Evolutionary conservation across 2,797 vertebrate species (phyloP).

Genomic region (Kryptopterus vitreolus): DNA sequence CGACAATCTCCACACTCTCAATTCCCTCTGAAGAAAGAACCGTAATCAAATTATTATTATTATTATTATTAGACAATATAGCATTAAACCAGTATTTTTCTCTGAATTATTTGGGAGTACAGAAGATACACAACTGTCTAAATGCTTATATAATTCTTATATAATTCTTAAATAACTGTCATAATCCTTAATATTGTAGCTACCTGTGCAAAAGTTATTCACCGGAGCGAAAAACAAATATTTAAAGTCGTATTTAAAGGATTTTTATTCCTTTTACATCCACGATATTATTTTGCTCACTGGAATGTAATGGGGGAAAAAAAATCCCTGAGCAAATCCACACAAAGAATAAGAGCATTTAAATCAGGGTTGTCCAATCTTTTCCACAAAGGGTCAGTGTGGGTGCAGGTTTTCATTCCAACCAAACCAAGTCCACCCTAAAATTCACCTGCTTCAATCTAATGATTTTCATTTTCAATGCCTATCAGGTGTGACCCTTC

Average conservation of each 20-base stretch:
- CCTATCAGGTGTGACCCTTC: no score
- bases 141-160: background rate
- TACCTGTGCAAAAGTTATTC: background rate
- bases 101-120: background rate
- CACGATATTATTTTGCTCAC: background rate
- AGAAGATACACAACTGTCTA: background rate
- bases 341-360: background rate
- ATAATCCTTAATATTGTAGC: background rate
- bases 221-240: background rate
- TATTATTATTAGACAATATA: no score
- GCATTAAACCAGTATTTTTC: background rate
- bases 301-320: background rate
- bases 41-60: background rate
- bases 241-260: background rate
- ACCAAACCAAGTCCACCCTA: no score
- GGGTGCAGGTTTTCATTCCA: no score
- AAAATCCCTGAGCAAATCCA: background rate
- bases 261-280: background rate
- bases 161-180: background rate
- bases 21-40: constrained; percentile 82
- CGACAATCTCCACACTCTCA: constrained; percentile 88
- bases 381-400: no score
- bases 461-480: no score
- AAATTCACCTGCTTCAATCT: no score
- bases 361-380: no score